Conservation (phyloP, 2,888 invertebrate genomes). For the Lasioglossum zephyrum region DNA sequence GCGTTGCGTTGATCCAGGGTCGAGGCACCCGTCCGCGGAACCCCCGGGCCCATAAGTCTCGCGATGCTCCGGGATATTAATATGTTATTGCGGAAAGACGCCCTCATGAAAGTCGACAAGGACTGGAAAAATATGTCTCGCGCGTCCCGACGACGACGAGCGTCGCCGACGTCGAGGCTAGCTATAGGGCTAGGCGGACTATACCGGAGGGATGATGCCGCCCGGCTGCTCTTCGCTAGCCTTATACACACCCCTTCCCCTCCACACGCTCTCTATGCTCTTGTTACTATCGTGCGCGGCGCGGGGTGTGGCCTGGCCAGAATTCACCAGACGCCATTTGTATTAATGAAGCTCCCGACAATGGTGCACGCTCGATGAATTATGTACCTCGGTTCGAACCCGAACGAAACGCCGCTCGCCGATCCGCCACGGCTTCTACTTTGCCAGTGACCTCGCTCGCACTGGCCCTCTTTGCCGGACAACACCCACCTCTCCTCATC, state of each 20-base stretch:
- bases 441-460: constrained; percentile 67
- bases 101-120: constrained; percentile 84
- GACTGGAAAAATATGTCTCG: constrained; percentile 82
- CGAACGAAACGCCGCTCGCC: constrained; percentile 76
- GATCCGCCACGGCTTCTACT: constrained; percentile 66
- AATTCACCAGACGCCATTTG: constrained; percentile 85
- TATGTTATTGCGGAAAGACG: constrained; percentile 84
- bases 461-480: constrained; percentile 6
- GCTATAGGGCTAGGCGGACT: constrained; percentile 33
- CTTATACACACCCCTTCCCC: constrained; percentile 49
- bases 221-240: constrained; percentile 14
- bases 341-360: constrained; percentile 84
- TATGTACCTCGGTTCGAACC: constrained; percentile 84
- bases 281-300: constrained; percentile 65
- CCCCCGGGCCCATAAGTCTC: constrained; percentile 76
- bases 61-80: constrained; percentile 80
- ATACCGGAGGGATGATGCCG: constrained; percentile 58
- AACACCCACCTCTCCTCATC: constrained; percentile 12
- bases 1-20: constrained; percentile 76
- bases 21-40: constrained; percentile 72
- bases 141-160: constrained; percentile 63
- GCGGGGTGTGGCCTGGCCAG: constrained; percentile 72
- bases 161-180: constrained; percentile 9
- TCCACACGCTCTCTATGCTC: constrained; percentile 41
- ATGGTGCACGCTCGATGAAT: constrained; percentile 84